Evolutionary conservation across 2,797 vertebrate genomes (phyloP).

Genomic region (Oreochromis grahami): DNA sequence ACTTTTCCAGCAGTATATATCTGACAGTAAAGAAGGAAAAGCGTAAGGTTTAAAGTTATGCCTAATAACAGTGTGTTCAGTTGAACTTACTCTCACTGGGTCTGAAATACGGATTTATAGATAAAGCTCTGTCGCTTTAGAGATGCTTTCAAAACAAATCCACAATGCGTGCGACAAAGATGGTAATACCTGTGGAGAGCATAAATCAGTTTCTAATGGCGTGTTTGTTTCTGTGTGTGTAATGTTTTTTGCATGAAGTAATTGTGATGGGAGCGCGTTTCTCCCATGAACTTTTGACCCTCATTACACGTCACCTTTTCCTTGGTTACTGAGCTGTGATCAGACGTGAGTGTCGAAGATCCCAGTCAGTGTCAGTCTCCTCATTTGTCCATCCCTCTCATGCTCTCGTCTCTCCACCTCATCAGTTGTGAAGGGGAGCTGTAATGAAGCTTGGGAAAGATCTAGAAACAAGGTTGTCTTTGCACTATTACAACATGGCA

Average conservation of each 20-base stretch:
- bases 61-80: neutral
- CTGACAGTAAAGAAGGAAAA: neutral
- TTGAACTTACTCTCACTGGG: neutral
- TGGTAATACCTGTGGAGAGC: neutral
- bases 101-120: neutral
- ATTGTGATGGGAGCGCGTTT: neutral
- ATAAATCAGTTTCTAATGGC: neutral
- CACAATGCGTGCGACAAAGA: neutral
- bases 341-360: neutral
- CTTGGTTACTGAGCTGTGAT: neutral
- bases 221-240: neutral
- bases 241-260: neutral
- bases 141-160: neutral
- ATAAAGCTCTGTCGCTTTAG: neutral
- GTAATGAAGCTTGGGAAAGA: neutral
- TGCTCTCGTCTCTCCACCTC: neutral
- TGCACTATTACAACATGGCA: neutral
- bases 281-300: neutral
- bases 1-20: neutral
- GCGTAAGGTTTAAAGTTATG: neutral
- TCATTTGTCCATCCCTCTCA: neutral
- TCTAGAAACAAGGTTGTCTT: neutral
- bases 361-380: neutral
- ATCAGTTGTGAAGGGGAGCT: neutral
- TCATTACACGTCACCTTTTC: neutral